Conservation (phyloP, 2,113 vertebrate genomes). For the Hippolais icterina region DNA sequence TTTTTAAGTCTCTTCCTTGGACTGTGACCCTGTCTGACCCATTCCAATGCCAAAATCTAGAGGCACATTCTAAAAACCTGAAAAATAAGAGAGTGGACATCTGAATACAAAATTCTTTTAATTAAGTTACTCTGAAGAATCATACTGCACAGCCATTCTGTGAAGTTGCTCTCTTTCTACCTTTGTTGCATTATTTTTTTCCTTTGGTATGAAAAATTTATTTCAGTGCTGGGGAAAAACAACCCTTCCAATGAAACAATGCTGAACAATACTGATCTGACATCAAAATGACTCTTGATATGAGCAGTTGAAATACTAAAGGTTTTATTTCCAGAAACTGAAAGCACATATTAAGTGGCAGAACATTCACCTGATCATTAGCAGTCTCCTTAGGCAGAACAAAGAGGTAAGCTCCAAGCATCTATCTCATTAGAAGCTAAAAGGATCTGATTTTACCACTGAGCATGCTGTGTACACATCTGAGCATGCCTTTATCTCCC, state of each 20-base stretch:
- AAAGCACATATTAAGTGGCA: not conserved
- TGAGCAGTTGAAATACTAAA: conserved; percentile 2
- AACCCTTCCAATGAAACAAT: not conserved
- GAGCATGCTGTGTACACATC: not conserved
- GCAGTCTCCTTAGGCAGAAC: not conserved
- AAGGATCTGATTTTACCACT: conserved; percentile 18
- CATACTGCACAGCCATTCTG: not conserved
- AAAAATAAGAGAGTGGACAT: not conserved
- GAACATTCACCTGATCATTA: not conserved
- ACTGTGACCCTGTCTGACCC: not conserved
- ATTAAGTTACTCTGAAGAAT: not conserved
- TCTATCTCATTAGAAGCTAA: not conserved
- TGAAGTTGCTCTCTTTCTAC: not conserved
- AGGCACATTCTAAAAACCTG: not conserved
- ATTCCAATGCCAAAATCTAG: not conserved
- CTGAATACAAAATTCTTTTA: not conserved
- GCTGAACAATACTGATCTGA: not conserved
- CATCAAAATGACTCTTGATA: conserved; percentile 24
- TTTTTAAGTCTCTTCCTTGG: not conserved
- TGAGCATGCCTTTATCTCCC: not conserved
- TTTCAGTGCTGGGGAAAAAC: not conserved
- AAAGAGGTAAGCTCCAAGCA: not conserved
- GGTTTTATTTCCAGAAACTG: conserved; percentile 17
- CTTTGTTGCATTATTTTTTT: not conserved
- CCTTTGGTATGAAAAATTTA: conserved; percentile 9